Conservation (phyloP, 2,888 invertebrate species). For the Gasteruption jaculator region DNA sequence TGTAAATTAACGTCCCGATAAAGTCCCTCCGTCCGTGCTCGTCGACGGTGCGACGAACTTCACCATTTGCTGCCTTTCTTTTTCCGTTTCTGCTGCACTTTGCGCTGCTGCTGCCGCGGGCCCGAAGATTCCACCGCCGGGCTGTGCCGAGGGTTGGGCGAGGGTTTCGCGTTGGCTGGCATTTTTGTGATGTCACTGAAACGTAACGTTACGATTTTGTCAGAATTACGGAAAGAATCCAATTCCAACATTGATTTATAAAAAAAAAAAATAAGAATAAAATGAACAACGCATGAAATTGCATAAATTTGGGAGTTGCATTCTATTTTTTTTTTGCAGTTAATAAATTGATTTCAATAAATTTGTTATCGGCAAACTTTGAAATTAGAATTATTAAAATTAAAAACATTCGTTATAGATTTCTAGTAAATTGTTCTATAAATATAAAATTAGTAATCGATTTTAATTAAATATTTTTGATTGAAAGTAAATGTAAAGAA, state of each 20-base stretch:
- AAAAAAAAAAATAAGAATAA: conserved; percentile 8
- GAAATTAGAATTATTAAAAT: too few relatives aligned
- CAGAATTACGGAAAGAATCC: neutral
- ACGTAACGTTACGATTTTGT: conserved; percentile 1
- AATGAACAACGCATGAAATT: neutral
- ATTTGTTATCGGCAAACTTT: too few relatives aligned
- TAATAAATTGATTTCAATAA: too few relatives aligned
- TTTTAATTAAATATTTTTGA: too few relatives aligned
- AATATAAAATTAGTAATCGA: too few relatives aligned
- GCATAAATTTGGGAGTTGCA: too few relatives aligned
- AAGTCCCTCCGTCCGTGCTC: too few relatives aligned
- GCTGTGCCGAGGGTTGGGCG: conserved; percentile 57
- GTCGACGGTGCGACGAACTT: conserved; percentile 24
- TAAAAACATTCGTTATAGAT: too few relatives aligned
- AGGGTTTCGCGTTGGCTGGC: conserved; percentile 47
- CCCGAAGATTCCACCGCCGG: conserved; percentile 57
- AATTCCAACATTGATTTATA: neutral
- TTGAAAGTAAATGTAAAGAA: too few relatives aligned
- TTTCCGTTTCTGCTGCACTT: conserved; percentile 72
- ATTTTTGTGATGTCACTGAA: conserved; percentile 55
- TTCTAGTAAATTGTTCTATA: too few relatives aligned
- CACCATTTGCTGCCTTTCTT: conserved; percentile 60
- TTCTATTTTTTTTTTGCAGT: too few relatives aligned
- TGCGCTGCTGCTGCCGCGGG: conserved; percentile 68
- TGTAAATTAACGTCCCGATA: too few relatives aligned